Base-by-base conservation (phyloP, 2,888 invertebrate species). In the Drosophila austrosaltans region DNA sequence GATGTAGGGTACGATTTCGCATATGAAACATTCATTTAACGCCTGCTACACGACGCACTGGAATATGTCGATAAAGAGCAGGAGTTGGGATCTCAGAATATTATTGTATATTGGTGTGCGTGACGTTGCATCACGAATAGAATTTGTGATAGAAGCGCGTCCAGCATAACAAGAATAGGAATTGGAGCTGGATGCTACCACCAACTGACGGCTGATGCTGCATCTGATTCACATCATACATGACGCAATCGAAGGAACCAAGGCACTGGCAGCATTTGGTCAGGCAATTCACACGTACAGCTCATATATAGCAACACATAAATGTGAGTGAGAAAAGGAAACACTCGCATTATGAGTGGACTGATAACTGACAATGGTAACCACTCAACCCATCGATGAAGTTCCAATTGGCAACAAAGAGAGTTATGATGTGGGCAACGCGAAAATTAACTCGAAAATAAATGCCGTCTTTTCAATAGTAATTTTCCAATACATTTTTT, bases 81-180 rank as follows among this genome's bases (percentile, higher is more conserved):
- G 28, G n/a, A 32, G 25, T 70, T 30, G 32, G 60, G 8, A 30
- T 39, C 56, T 36, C 28, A 20, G 69, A 74, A 82, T 81, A 85
- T 85, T 85, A 89, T 85, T 85, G 86, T 85, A 87, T 87, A 90
- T 91, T 82, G 80, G 75, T 78, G 91, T 90, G 91, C 91, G 91
- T 90, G 91, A 91, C 80, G 79, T 79, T 90, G 83, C 84, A 87
- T 69, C 82, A 76, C 57, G 73, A 60, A 59, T 82, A 69, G 73
- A 75, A 57, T 65, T 67, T 78, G 86, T 85, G 85, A 89, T 85
- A 87, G 87, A 89, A 87, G 80, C 85, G 78, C 85, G 82, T 87
- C 78, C 79, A 74, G 84, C 76, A 86, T 82, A 85, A 82, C 87
- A 86, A 81, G 73, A 69, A 61, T 53, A 64, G 42, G 48, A 58